phyloP scores from a whole-genome alignment of 37 sponge, comb jelly and placozoan genomes.

The Cliona cf. orientalis region DNA sequence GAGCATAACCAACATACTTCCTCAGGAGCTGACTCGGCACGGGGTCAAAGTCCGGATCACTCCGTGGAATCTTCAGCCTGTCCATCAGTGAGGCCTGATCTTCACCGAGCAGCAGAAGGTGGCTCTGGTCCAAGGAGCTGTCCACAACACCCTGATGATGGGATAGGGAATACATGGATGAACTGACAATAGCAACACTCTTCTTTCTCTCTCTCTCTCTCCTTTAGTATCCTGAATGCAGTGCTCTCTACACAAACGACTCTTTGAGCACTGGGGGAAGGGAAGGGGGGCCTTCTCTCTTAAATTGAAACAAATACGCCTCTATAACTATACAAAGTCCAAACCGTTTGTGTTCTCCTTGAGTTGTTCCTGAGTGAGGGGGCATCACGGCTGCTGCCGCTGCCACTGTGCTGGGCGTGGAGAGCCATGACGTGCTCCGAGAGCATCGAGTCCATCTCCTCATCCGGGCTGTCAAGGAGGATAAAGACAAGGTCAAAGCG shows the following conservation, averaged over 20 bases:
- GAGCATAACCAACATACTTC: constrained; percentile 86
- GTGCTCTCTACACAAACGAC: neutral
- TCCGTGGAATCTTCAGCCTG: constrained; percentile 41
- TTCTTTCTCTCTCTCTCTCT: neutral
- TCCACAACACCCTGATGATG: constrained; percentile 40
- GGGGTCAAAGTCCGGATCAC: constrained; percentile 78
- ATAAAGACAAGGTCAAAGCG: constrained; percentile 97
- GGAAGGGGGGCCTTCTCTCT: no score
- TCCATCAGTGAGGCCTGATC: constrained; percentile 58
- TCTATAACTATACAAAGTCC: no score
- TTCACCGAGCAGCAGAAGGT: constrained; percentile 25
- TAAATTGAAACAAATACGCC: no score
- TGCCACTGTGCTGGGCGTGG: constrained; percentile 73
- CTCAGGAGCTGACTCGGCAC: constrained; percentile 80
- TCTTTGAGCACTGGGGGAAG: no score
- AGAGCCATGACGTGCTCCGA: constrained; percentile 95
- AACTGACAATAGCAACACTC: no score
- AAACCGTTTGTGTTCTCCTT: no score
- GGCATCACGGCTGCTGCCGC: neutral
- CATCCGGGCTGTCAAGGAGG: constrained; percentile 95
- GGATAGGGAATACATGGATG: no score
- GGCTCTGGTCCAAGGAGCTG: constrained; percentile 7
- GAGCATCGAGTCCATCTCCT: constrained; percentile 89
- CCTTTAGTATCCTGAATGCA: neutral
- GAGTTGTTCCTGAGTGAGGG: no score